These are phyloP conservation scores for Sebastes taczanowskii DNA, from an alignment of 2,797 vertebrate genomes.

Conservation along the genomic window DNA sequence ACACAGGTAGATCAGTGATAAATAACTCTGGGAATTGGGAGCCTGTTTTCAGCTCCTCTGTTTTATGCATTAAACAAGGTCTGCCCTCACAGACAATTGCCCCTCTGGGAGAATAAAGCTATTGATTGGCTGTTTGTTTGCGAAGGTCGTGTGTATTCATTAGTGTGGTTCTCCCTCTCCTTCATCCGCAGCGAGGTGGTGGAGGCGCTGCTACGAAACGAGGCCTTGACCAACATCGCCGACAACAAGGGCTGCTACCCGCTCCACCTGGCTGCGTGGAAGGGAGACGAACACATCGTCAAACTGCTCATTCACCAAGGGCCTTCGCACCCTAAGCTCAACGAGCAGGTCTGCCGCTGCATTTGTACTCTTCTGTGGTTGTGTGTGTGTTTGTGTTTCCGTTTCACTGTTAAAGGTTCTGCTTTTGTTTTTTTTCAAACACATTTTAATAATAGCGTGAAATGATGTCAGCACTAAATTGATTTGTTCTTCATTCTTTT, in stretches of 20 bases:
- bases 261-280: conserved; percentile 97
- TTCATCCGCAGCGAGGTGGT: conserved; percentile 89
- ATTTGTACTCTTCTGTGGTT: not conserved
- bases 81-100: not conserved
- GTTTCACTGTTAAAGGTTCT: not conserved
- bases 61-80: conserved; percentile 25
- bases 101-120: conserved; percentile 48
- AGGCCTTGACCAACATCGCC: conserved; percentile 94
- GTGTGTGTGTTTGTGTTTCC: not conserved
- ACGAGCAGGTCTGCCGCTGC: conserved; percentile 89
- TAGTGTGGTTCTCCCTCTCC: conserved; percentile 11
- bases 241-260: conserved; percentile 98
- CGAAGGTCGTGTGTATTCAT: conserved; percentile 26
- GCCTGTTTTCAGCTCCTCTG: not conserved
- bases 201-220: conserved; percentile 92
- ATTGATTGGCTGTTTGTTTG: conserved; percentile 45
- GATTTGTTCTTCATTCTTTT: not conserved
- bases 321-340: conserved; percentile 95
- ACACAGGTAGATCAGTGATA: conserved; percentile 87
- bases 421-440: not conserved
- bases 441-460: not conserved
- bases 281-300: conserved; percentile 95
- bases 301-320: conserved; percentile 95
- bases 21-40: not conserved
- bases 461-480: not conserved